A percentile compares a stretch with the other conserved stretches of the same genome.
These are phyloP conservation scores for Therioaphis trifolii DNA, from an alignment of 2,888 invertebrate species.

Conservation along the genomic window DNA sequence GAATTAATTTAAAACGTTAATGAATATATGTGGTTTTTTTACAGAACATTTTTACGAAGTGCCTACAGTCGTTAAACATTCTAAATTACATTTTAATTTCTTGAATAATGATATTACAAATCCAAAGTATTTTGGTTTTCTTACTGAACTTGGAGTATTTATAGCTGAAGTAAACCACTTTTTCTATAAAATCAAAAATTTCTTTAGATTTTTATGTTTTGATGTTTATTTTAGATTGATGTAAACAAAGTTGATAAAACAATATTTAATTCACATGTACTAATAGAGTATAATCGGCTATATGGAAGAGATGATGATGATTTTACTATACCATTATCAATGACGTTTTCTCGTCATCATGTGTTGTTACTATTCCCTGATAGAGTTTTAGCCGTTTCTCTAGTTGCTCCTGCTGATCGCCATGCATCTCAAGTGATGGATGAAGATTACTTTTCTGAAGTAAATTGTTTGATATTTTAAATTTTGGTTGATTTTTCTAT, in stretches of 20 bases:
- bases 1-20: too few species aligned
- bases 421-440: slow-evolving; percentile 81
- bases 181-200: slow-evolving; percentile 63
- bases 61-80: slow-evolving; percentile 2
- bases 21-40: neutral
- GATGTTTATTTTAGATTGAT: slow-evolving; percentile 30
- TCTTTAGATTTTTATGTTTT: slow-evolving; percentile 5
- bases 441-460: slow-evolving; percentile 49
- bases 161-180: slow-evolving; percentile 77
- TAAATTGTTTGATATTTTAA: slow-evolving; percentile 32
- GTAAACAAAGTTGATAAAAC: slow-evolving; percentile 72
- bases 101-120: slow-evolving; percentile 71
- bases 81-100: slow-evolving; percentile 59
- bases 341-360: slow-evolving; percentile 92
- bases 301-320: slow-evolving; percentile 69
- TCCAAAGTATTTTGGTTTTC: slow-evolving; percentile 84
- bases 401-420: slow-evolving; percentile 86
- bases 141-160: slow-evolving; percentile 85
- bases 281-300: slow-evolving; percentile 64
- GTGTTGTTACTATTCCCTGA: slow-evolving; percentile 85
- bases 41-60: slow-evolving; percentile 60
- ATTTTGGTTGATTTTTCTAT: neutral
- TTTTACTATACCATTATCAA: slow-evolving; percentile 74
- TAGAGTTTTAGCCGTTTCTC: slow-evolving; percentile 84
- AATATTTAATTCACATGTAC: slow-evolving; percentile 69